Evolutionary conservation across 2,888 invertebrate genomes (phyloP), one percentile per base, ranked within the genome.

Genomic region (Allacma fusca): DNA sequence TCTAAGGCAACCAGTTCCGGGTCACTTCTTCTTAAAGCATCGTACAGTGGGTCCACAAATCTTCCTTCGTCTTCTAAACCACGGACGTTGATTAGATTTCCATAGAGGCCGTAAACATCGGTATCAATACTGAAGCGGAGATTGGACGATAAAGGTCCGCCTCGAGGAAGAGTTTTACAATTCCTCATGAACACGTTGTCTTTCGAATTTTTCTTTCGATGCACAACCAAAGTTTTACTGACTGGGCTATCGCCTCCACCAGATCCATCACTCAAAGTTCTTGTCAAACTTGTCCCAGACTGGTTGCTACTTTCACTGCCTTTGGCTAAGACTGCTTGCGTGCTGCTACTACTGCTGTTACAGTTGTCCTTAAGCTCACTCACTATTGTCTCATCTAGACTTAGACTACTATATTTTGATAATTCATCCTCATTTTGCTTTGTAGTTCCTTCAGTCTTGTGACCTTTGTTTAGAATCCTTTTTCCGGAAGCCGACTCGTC

Each of bases 41-140:
- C 94, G 84, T 92, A 92, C 44, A 93, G 91, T 0, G 91, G 91
- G 77, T 92, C 91, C 1, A 83, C 83, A 0, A 91, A 91, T 80
- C 92, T 91, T 5, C 91, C 91, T 81, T 92, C 92, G n/a, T 92
- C 93, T 76, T 93, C 94, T 84, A 94, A 93, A 85, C 95, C 94
- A 85, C 93, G 93, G 0, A 94, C 92, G 86, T 94, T 94, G 90
- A 96, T 94, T 77, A 96, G 88, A 85, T 96, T 95, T 0, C 94
- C 94, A 86, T 95, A 96, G 0, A 96, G 88, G 0, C 95, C 95
- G 86, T 95, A 96, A 0, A 96, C 94, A 87, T 96, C 95, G 85
- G 94, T 94, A 76, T 89, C 89, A 74, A 89, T 88, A 75, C 91
- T 91, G 40, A 81, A 83, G 65, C 82, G 77, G 12, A 80, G 70